These are phyloP conservation scores for Tholera decimalis DNA, from an alignment of 2,888 invertebrate genomes.

Conservation along the genomic window DNA sequence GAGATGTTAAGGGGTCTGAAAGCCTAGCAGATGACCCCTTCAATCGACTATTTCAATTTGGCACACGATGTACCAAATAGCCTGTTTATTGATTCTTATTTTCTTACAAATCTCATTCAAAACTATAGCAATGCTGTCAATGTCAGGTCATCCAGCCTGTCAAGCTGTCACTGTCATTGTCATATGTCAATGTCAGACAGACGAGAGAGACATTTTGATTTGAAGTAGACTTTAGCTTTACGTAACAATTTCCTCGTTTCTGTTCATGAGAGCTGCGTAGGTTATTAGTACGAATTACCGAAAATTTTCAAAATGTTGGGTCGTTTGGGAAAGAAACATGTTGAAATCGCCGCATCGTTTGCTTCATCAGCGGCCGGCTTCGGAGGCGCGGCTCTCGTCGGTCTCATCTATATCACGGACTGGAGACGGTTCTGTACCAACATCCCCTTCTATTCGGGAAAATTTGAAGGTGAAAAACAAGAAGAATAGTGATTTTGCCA, in stretches of 20 bases:
- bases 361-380: slow-evolving; percentile 92
- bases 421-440: slow-evolving; percentile 94
- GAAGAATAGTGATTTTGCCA: slow-evolving; percentile 63
- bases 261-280: not conserved
- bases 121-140: not conserved
- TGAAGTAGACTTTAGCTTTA: slow-evolving; percentile 50
- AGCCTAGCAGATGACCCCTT: too few relatives aligned
- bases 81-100: too few relatives aligned
- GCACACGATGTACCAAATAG: too few relatives aligned
- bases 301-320: slow-evolving; percentile 76
- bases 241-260: slow-evolving; percentile 60
- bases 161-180: too few relatives aligned
- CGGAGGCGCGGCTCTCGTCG: slow-evolving; percentile 92
- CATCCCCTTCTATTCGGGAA: slow-evolving; percentile 95
- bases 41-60: too few relatives aligned
- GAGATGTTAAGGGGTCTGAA: too few relatives aligned
- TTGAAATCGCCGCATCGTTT: slow-evolving; percentile 89
- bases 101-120: too few relatives aligned
- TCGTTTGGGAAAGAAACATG: slow-evolving; percentile 92
- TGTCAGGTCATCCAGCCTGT: too few relatives aligned
- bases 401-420: slow-evolving; percentile 94
- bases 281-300: not conserved
- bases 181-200: too few relatives aligned
- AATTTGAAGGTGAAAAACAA: slow-evolving; percentile 91
- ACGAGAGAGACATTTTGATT: too few relatives aligned